Evolutionary conservation across 2,113 vertebrate species (phyloP).

Genomic region (Danionella cerebrum): DNA sequence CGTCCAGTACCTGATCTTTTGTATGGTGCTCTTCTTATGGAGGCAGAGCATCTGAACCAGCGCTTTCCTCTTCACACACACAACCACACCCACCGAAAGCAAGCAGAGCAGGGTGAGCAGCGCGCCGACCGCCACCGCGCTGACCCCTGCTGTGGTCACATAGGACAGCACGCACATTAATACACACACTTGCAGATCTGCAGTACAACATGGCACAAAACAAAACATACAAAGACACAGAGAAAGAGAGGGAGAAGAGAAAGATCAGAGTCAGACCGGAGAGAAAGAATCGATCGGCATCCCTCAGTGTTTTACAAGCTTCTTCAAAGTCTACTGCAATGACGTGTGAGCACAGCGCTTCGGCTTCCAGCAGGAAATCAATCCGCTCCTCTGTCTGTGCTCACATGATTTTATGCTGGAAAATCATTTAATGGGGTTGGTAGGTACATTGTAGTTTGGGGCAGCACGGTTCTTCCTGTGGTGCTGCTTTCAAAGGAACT

Average conservation of each 20-base stretch:
- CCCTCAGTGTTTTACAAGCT: conserved; percentile 9
- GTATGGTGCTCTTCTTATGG: conserved; percentile 78
- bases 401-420: background rate
- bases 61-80: conserved; percentile 83
- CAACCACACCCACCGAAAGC: conserved; percentile 62
- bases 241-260: conserved; percentile 7
- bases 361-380: conserved; percentile 9
- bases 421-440: conserved; percentile 20
- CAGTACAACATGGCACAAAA: conserved; percentile 50
- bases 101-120: conserved; percentile 74
- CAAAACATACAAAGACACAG: too few relatives aligned
- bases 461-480: background rate
- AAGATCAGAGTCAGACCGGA: conserved; percentile 13
- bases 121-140: conserved; percentile 65
- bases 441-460: background rate
- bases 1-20: conserved; percentile 84
- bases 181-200: conserved; percentile 66
- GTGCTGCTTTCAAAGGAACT: conserved; percentile 2
- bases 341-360: background rate
- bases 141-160: conserved; percentile 72
- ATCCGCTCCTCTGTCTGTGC: background rate
- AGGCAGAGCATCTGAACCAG: conserved; percentile 71
- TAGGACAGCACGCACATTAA: conserved; percentile 66
- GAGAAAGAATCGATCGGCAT: background rate
- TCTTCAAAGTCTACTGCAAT: background rate